Evolutionary conservation across 2,888 invertebrate genomes (phyloP).

Genomic region (Tetranychus piercei): DNA sequence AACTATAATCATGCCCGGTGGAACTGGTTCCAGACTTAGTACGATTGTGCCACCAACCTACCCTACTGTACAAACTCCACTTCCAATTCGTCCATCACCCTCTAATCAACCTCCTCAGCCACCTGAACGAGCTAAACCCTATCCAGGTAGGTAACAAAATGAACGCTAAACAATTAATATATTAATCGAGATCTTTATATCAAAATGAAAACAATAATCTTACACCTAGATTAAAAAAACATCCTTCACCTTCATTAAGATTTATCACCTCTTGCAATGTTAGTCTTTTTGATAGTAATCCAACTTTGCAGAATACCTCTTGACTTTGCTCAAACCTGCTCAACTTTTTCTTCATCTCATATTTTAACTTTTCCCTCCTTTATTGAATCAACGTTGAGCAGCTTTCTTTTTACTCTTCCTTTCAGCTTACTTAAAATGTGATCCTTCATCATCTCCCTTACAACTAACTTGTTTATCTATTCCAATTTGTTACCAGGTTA

Average conservation of each 20-base stretch:
- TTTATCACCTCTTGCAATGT: no score
- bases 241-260: no score
- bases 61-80: not conserved
- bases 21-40: not conserved
- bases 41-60: not conserved
- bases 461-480: not conserved
- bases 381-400: not conserved
- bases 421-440: not conserved
- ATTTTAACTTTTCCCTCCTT: not conserved
- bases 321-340: not conserved
- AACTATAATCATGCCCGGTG: constrained; percentile 20
- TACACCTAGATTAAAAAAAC: not conserved
- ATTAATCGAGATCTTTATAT: not conserved
- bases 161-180: not conserved
- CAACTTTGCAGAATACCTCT: no score
- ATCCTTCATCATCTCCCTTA: not conserved
- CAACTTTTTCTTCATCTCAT: not conserved
- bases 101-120: constrained; percentile 18
- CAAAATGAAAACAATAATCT: not conserved
- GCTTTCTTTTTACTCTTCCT: not conserved
- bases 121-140: constrained; percentile 23
- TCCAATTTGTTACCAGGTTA: constrained; percentile 22
- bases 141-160: constrained; percentile 22
- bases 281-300: no score
- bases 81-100: constrained; percentile 12